These are phyloP conservation scores for Dendroctonus ponderosae DNA, from an alignment of 1,140 invertebrate genomes.

Conservation along the genomic window DNA sequence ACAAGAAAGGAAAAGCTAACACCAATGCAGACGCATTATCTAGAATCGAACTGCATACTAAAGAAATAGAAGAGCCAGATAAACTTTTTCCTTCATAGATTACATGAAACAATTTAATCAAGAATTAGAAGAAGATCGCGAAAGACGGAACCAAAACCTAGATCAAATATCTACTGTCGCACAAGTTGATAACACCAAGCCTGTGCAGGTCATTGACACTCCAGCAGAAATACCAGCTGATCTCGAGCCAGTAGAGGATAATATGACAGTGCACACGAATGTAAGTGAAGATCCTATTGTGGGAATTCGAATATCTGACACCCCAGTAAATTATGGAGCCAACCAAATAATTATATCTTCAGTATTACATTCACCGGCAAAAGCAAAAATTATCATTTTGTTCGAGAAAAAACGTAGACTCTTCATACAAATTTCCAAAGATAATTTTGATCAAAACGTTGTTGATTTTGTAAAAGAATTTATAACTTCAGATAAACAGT, in stretches of 20 bases:
- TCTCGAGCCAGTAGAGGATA: constrained; percentile 1
- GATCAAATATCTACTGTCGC: not conserved
- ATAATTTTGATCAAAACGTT: constrained; percentile 1
- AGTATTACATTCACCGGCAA: constrained; percentile 13
- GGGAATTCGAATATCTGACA: constrained; percentile 16
- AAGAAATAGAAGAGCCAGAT: not conserved
- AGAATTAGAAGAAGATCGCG: not conserved
- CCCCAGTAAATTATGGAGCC: constrained; percentile 19
- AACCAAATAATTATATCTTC: constrained; percentile 14
- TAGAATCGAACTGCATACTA: not conserved
- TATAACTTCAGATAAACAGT: constrained; percentile 2
- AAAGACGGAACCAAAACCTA: not conserved
- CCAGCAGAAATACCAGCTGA: not conserved
- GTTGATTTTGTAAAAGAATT: constrained; percentile 11
- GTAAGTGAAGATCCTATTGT: constrained; percentile 6
- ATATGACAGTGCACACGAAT: constrained; percentile 7
- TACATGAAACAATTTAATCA: not conserved
- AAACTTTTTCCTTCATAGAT: not conserved
- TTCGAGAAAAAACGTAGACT: constrained; percentile 15
- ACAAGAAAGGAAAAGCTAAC: constrained; percentile 5
- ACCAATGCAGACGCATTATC: too few species aligned
- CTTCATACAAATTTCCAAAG: not conserved
- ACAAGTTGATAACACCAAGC: not conserved
- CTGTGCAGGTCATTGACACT: not conserved
- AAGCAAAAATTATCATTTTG: constrained; percentile 20